Evolutionary conservation across 2,888 invertebrate genomes (phyloP), one percentile per base, ranked within the genome.

Genomic region (Venusia cambrica): DNA sequence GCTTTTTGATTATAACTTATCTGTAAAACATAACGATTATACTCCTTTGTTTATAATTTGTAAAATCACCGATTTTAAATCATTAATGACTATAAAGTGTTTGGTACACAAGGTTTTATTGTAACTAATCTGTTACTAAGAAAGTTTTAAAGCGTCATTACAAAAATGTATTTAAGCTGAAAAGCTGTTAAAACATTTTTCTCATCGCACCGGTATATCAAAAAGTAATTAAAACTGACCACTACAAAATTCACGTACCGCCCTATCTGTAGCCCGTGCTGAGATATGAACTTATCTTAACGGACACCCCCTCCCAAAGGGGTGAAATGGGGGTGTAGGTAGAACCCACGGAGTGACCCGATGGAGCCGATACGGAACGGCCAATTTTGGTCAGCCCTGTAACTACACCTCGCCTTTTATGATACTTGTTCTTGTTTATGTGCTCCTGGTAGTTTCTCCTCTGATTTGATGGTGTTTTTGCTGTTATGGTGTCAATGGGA

Each of bases 271-370:
- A 73, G 74, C 77, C 76, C 69, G 73, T 73, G 49, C 65, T 49
- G 61, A 73, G 79, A 80, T 77, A 74, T 48, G 48, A 44, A 66
- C 72, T 83, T 85, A 85, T 84, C 84, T 84, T 75, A 83, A 84
- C 81, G 73, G n/a, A 70, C 70, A 11, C 31, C 34, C 27, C 39
- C 29, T 7, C n/a, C 11, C 19, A 5, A 6, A 3, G 9, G 7
- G 14, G 17, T 3, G 21, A 17, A n/a, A n/a, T n/a, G 22, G 13
- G 6, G 2, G 14, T 25, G 20, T 8, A 12, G 33, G 3, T 24
- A 17, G 38, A 25, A 34, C 30, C 30, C 34, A 32, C 15, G 30
- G 7, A 12, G 28, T 27, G 27, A 36, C 29, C 41, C 37, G 40
- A 40, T 40, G 30, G 27, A 28, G 30, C 35, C 56, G 81, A 80